phyloP scores from a whole-genome alignment of 2,113 vertebrate genomes.

The Platichthys stellatus region DNA sequence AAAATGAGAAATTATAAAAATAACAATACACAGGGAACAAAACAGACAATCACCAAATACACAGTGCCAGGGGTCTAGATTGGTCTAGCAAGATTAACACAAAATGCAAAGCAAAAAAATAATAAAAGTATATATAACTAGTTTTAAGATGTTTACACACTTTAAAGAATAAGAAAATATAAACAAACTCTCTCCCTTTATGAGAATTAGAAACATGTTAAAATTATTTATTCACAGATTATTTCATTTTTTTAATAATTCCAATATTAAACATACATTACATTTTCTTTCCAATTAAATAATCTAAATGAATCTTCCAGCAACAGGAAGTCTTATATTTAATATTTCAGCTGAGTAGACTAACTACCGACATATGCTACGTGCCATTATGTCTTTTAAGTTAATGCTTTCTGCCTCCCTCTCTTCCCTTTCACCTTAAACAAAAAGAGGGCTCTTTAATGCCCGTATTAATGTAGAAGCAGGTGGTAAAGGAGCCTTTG shows the following conservation, averaged over 20 bases:
- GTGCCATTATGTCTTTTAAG: conserved; percentile 38
- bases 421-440: conserved; percentile 61
- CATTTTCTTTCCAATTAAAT: background rate
- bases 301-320: background rate
- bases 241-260: too few species aligned
- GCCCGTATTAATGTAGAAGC: conserved; percentile 80
- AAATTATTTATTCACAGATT: too few species aligned
- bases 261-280: background rate
- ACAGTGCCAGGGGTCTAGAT: too few species aligned
- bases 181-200: too few species aligned
- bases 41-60: too few species aligned
- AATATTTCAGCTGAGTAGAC: conserved; percentile 17
- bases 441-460: conserved; percentile 72
- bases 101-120: too few species aligned
- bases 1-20: too few species aligned
- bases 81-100: too few species aligned
- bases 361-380: conserved; percentile 39
- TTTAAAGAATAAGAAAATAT: too few species aligned
- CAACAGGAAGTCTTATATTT: background rate
- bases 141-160: background rate
- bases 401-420: conserved; percentile 60
- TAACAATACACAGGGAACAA: too few species aligned
- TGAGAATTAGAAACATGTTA: too few species aligned
- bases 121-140: background rate
- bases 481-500: conserved; percentile 84